Base-by-base conservation (phyloP, 2,888 invertebrate species). In the Tyria jacobaeae region DNA sequence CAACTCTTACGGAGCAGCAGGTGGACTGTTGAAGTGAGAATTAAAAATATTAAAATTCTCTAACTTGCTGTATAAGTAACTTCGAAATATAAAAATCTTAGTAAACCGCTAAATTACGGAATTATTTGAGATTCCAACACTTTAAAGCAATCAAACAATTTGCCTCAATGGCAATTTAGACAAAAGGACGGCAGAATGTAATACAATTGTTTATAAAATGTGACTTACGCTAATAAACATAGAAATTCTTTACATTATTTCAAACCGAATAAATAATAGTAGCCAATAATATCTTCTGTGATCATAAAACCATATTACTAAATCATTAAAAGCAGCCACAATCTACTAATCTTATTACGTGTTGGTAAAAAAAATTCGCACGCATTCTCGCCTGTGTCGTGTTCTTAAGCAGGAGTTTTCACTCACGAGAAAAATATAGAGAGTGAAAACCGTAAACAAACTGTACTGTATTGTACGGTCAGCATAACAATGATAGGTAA, bases 391-490 rank as follows among this genome's bases (percentile, higher is more conserved):
- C 56, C 60, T 62, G 66, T 56, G 60, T 56, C 49, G 68, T 68
- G 62, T 64, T 39, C 67, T 39, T 21, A 57, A 64, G 24, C 17
- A 73, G 82, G 83, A 82, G 87, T 91, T 92, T 92, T 92, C 92
- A 89, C 91, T 87, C 67, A 80, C 86, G 83, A 88, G 91, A 89
- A 89, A 88, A 86, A 86, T 87, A 89, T 85, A 83, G 91, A 92
- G 86, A 92, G 92, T 89, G 92, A 92, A 92, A 92, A 89, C 86
- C 81, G 88, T 90, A 81, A 90, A 91, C 89, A 91, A 89, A 89
- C 88, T 71, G 71, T 72, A 71, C 70, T 60, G 76, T 80, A 79
- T 57, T 64, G 89, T 87, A 91, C 79, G 57, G 88, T 67, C 47
- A 15, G 84, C 81, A 82, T 54, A 78, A 73, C 64, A 62, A 41